phyloP scores from a whole-genome alignment of 2,113 vertebrate genomes.

The Calidris pugnax region DNA sequence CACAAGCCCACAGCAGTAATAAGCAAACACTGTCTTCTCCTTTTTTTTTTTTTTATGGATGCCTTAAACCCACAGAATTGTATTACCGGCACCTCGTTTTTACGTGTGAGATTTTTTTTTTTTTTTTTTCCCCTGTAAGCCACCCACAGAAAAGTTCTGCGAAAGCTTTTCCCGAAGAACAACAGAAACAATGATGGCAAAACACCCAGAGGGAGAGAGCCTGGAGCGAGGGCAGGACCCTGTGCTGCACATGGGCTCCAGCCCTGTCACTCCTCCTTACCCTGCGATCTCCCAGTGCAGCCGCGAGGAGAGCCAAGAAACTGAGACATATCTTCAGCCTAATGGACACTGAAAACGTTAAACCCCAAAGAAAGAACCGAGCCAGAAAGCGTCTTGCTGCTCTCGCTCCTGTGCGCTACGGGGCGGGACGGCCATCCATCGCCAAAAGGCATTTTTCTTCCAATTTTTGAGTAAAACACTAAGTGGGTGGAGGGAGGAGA shows the following conservation, averaged over 20 bases:
- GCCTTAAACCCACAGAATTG: background rate
- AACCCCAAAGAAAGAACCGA: background rate
- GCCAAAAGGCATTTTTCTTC: background rate
- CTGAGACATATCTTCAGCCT: background rate
- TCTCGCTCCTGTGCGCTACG: fast-evolving
- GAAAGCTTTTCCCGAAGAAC: background rate
- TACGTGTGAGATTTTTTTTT: fast-evolving
- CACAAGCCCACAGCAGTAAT: background rate
- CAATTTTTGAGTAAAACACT: background rate
- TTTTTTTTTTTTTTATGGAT: background rate
- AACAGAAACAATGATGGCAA: background rate
- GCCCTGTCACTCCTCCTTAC: background rate
- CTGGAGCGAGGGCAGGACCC: fast-evolving
- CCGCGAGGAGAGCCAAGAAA: background rate
- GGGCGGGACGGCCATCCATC: background rate
- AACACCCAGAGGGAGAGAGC: background rate
- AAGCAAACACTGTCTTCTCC: background rate
- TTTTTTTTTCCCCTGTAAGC: background rate
- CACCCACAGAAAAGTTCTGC: background rate
- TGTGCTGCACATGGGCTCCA: fast-evolving
- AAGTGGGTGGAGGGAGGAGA: background rate
- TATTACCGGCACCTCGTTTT: background rate
- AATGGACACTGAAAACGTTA: background rate
- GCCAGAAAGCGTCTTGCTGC: background rate
- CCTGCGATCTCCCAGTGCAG: background rate